phyloP scores from a whole-genome alignment of 2,797 vertebrate genomes.

The Leucoraja ocellata region DNA sequence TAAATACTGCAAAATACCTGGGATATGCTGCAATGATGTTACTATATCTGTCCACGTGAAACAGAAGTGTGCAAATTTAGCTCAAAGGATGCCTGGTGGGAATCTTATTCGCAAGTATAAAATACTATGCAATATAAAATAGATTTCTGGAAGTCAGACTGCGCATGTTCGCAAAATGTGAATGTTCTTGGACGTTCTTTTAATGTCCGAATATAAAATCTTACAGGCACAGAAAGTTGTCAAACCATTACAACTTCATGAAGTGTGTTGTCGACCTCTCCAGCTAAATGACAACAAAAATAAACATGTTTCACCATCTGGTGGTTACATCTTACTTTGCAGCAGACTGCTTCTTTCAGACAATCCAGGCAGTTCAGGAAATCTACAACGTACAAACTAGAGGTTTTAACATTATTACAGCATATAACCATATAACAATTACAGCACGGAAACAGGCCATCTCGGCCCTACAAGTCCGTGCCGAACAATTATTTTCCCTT shows the following conservation, averaged over 20 bases:
- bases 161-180: not conserved
- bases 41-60: not conserved
- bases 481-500: too few relatives aligned
- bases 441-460: too few relatives aligned
- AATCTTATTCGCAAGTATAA: conserved; percentile 17
- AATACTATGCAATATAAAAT: conserved; percentile 31
- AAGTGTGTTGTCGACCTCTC: conserved; percentile 23
- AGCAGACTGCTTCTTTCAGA: conserved; percentile 4
- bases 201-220: conserved; percentile 25
- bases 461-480: too few relatives aligned
- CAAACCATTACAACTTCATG: conserved; percentile 18
- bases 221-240: conserved; percentile 29
- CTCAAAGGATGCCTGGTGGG: not conserved
- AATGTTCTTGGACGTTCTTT: not conserved
- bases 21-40: not conserved
- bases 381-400: conserved; percentile 33
- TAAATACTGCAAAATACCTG: not conserved
- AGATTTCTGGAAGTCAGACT: conserved; percentile 27
- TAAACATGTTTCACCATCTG: conserved; percentile 34
- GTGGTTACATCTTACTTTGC: conserved; percentile 22
- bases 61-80: not conserved
- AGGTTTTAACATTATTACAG: conserved; percentile 29
- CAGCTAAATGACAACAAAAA: conserved; percentile 31
- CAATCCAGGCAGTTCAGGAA: conserved; percentile 23
- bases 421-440: not conserved